Conservation (phyloP, 2,797 vertebrate species). For the Spinibarbus caldwelli region DNA sequence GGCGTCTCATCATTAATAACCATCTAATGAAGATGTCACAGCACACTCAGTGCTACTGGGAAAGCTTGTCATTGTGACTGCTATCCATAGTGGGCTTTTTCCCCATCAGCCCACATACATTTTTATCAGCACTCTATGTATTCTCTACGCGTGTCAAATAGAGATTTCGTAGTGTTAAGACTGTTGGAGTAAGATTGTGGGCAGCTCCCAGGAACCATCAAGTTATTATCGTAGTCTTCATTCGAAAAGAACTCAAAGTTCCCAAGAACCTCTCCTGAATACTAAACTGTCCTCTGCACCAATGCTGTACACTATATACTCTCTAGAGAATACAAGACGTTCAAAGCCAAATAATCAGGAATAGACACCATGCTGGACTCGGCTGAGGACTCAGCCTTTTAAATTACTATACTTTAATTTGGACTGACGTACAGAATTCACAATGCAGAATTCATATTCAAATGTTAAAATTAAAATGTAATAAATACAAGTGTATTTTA, state of each 20-base stretch:
- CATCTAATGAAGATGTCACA: slow-evolving; percentile 61
- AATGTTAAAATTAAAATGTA: neutral
- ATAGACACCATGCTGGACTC: neutral
- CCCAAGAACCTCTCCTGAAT: slow-evolving; percentile 17
- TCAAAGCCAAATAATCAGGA: neutral
- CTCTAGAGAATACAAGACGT: neutral
- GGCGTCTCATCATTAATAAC: slow-evolving; percentile 56
- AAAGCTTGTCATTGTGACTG: slow-evolving; percentile 49
- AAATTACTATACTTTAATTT: neutral
- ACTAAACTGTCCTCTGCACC: slow-evolving; percentile 23
- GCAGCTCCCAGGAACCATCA: slow-evolving; percentile 33
- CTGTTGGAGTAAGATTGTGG: slow-evolving; percentile 18
- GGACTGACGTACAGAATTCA: neutral
- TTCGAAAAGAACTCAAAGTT: slow-evolving; percentile 31
- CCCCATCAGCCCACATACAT: slow-evolving; percentile 27
- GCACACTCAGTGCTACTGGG: slow-evolving; percentile 40
- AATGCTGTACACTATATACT: neutral
- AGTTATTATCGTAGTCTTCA: slow-evolving; percentile 18
- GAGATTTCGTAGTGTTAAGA: slow-evolving; percentile 18
- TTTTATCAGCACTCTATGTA: slow-evolving; percentile 23
- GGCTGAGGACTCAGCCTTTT: neutral
- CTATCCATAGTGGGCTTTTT: slow-evolving; percentile 15
- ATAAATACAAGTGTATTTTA: no score
- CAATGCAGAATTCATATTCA: neutral
- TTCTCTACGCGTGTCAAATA: slow-evolving; percentile 21